phyloP scores from a whole-genome alignment of 2,888 invertebrate species.

The Odontothrips loti region DNA sequence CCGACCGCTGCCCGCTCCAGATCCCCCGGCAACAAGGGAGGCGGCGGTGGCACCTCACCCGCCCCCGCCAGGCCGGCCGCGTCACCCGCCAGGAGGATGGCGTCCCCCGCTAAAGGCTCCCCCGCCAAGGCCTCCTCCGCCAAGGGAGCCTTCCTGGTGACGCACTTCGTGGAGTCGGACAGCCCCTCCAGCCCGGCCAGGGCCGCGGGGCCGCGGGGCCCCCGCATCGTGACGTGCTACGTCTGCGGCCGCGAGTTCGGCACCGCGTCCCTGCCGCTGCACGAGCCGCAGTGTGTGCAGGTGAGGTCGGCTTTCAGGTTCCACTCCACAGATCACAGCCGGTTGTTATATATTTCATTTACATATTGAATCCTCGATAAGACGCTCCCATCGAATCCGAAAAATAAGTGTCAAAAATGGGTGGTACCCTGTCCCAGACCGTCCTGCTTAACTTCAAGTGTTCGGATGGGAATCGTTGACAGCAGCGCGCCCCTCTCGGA shows the following conservation, averaged over 20 bases:
- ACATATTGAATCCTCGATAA: too few relatives aligned
- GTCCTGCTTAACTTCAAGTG: too few relatives aligned
- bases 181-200: not conserved
- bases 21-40: too few relatives aligned
- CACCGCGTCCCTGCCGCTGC: constrained; percentile 59
- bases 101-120: not conserved
- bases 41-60: too few relatives aligned
- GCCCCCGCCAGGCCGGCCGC: not conserved
- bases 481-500: too few relatives aligned
- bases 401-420: too few relatives aligned
- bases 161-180: constrained; percentile 17
- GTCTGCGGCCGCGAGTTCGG: constrained; percentile 64
- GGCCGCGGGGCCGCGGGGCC: constrained; percentile 38
- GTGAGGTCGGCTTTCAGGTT: too few relatives aligned
- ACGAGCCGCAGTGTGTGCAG: constrained; percentile 63
- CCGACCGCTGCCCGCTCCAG: not conserved
- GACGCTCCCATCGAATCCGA: too few relatives aligned
- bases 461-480: too few relatives aligned
- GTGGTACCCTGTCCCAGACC: too few relatives aligned
- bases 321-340: too few relatives aligned
- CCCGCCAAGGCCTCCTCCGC: not conserved
- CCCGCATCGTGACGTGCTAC: constrained; percentile 54
- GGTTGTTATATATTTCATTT: too few relatives aligned
- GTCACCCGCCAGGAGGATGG: not conserved
- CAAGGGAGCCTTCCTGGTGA: constrained; percentile 9